Base-by-base conservation (phyloP, 1,140 invertebrate species). In the Triops longicaudatus region DNA sequence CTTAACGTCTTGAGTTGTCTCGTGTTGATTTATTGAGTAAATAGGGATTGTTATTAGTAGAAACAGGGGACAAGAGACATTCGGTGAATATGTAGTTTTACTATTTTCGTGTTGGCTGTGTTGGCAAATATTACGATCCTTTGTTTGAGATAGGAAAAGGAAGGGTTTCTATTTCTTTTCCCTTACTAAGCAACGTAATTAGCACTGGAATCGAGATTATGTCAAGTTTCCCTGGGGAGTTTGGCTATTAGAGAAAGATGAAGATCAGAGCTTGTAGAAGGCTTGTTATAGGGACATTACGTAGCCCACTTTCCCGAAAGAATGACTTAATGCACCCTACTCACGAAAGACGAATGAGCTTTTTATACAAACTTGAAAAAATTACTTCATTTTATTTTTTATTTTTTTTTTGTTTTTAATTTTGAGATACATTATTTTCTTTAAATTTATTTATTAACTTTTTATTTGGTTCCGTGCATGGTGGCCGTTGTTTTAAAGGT, bases 381-480 rank as follows among this genome's bases (percentile, higher is more conserved):
- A 7, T 2, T 37, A 37, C 2, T 4, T 37, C n/a, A n/a, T 37
- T 37, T 37, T 37, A 37, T 37, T 37, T 37, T 4, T 37, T 4
- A 37, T 37, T 2, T 37, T 2, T 37, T 4, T 37, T 37, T 37
- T 37, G 7, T 37, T 37, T 37, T 37, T 7, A 37, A 37, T 37
- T 2, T 37, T n/a, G n/a, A n/a, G n/a, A n/a, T n/a, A n/a, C n/a
- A n/a, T n/a, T n/a, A n/a, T n/a, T n/a, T n/a, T n/a, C n/a, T n/a
- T n/a, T n/a, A 44, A 44, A 44, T 63, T 63, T 63, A 17, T 63
- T 63, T 63, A 63, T 63, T 63, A 17, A n/a, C n/a, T 63, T 63
- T 63, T 10, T 5, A 10, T 14, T 63, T 63, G 10, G 10, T 50
- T 63, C 6, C 22, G 50, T n/a, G 50, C 10, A 22, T 63, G 50